Conservation (phyloP, 2,888 invertebrate species). For the Diarsia dahlii region DNA sequence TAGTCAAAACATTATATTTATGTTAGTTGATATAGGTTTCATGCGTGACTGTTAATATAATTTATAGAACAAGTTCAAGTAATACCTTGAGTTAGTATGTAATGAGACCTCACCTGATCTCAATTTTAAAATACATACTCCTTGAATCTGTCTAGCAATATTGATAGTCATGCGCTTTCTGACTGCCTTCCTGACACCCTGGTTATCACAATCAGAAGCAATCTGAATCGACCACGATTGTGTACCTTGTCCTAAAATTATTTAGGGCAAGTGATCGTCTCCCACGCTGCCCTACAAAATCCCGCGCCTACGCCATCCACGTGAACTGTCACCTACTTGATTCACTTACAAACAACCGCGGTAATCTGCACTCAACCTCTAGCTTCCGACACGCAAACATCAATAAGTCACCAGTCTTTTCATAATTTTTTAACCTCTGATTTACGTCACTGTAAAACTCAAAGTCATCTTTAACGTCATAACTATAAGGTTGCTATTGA, state of each 20-base stretch:
- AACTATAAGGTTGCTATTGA: not conserved
- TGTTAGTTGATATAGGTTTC: slow-evolving; percentile 8
- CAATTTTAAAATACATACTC: not conserved
- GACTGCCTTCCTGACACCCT: not conserved
- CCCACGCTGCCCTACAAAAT: slow-evolving; percentile 20
- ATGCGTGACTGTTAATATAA: not conserved
- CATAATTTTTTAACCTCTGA: not conserved
- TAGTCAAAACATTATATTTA: slow-evolving; percentile 25
- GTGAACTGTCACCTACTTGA: slow-evolving; percentile 39
- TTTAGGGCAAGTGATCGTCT: slow-evolving; percentile 26
- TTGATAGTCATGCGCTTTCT: not conserved
- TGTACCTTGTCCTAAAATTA: slow-evolving; percentile 14
- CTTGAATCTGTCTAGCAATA: not conserved
- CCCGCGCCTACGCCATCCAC: slow-evolving; percentile 33
- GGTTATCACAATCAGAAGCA: not conserved
- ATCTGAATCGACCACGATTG: not conserved
- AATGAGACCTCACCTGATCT: not conserved
- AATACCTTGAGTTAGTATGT: not conserved
- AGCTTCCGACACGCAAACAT: slow-evolving; percentile 52
- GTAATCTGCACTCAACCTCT: slow-evolving; percentile 47
- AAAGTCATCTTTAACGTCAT: not conserved
- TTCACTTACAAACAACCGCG: slow-evolving; percentile 44
- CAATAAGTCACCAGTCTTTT: slow-evolving; percentile 36
- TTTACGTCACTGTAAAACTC: not conserved
- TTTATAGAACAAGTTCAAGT: not conserved